phyloP scores from a whole-genome alignment of 2,113 vertebrate genomes.

The Diphyllodes magnificus region DNA sequence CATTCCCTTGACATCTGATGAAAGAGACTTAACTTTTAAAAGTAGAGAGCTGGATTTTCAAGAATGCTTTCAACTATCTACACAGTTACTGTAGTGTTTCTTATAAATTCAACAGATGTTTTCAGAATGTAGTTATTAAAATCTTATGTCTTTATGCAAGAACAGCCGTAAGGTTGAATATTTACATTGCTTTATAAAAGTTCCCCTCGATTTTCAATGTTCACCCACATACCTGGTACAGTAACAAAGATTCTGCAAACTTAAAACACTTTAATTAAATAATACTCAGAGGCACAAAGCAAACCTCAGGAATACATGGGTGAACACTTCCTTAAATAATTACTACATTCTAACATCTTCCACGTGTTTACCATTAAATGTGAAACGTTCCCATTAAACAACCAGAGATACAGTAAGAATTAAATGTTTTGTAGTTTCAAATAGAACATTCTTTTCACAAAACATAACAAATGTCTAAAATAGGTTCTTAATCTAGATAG shows the following conservation, averaged over 20 bases:
- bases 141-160: conserved; percentile 73
- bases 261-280: conserved; percentile 80
- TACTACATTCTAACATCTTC: conserved; percentile 81
- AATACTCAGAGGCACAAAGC: conserved; percentile 84
- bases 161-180: conserved; percentile 74
- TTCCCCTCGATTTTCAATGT: conserved; percentile 77
- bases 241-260: conserved; percentile 78
- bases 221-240: conserved; percentile 78
- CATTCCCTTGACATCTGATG: conserved; percentile 74
- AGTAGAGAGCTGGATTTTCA: conserved; percentile 75
- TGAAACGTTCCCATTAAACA: conserved; percentile 75
- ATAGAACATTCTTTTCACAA: conserved; percentile 84
- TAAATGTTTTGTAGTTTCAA: conserved; percentile 76
- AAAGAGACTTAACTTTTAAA: conserved; percentile 73
- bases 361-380: conserved; percentile 76
- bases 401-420: conserved; percentile 82
- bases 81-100: conserved; percentile 70
- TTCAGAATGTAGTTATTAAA: conserved; percentile 77
- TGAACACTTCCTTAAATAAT: conserved; percentile 77
- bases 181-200: conserved; percentile 85
- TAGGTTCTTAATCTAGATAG: conserved; percentile 82
- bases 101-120: conserved; percentile 77
- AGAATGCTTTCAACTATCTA: conserved; percentile 76
- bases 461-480: conserved; percentile 84
- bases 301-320: conserved; percentile 76